These are phyloP conservation scores for Luffia ferchaultella DNA, from an alignment of 2,888 invertebrate species.

Conservation along the genomic window DNA sequence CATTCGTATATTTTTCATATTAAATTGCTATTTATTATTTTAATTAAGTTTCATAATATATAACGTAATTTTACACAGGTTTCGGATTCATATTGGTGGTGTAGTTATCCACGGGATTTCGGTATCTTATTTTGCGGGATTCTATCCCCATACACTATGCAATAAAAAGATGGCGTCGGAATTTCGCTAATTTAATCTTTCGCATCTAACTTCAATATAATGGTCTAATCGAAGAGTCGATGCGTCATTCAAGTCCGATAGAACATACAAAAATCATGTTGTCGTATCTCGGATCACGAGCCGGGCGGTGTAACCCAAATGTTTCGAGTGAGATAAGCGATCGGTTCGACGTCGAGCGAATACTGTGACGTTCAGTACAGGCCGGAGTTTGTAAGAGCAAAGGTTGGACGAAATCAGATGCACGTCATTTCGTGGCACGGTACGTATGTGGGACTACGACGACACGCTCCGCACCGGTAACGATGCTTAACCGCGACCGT, in stretches of 20 bases:
- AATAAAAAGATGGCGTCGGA: neutral
- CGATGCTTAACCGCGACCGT: conserved; percentile 29
- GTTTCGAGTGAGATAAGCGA: conserved; percentile 37
- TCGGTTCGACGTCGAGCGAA: conserved; percentile 49
- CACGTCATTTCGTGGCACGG: neutral
- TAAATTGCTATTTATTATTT: no score
- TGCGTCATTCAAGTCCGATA: conserved; percentile 19
- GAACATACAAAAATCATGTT: conserved; percentile 38
- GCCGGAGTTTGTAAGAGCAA: neutral
- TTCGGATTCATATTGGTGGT: no score
- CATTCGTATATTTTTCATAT: no score
- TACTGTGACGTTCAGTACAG: conserved; percentile 13
- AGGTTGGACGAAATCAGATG: neutral
- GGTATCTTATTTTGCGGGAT: no score
- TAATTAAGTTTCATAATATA: no score
- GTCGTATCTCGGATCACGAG: conserved; percentile 43
- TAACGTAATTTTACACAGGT: no score
- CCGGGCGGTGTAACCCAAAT: conserved; percentile 51
- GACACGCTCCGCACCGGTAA: neutral
- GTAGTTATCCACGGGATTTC: no score
- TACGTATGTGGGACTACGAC: no score
- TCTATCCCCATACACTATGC: no score
- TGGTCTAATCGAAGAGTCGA: neutral
- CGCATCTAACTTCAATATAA: neutral
- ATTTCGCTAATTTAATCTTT: neutral